Evolutionary conservation across 2,888 invertebrate genomes (phyloP), one percentile per base, ranked within the genome.

Genomic region (Lochmaea crataegi): DNA sequence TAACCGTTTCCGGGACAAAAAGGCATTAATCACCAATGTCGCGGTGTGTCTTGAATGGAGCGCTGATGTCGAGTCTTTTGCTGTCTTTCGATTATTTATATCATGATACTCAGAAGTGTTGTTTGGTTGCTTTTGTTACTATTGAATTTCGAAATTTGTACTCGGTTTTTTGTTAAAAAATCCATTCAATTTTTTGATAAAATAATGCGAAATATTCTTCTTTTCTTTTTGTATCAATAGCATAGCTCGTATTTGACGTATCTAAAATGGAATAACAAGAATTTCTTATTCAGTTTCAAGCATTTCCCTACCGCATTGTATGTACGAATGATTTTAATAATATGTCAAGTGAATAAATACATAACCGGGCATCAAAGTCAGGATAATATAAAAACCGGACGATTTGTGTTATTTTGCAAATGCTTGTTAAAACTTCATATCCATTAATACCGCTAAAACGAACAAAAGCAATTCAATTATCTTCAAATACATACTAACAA

Each of bases 1-100:
- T 86, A 85, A 85, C 85, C 82, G 86, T 86, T 86, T 86, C 85
- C 85, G 84, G 85, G 80, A 83, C 84, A 82, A 83, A 83, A 82
- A 82, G 82, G 83, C 85, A 86, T 86, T 84, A 84, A 86, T 86
- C 86, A 86, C 83, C 81, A 83, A 77, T 80, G 79, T 79, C 79
- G 79, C 79, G 76, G 71, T 72, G 74, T 75, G 74, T 70, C 74
- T 71, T 51, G 58, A 67, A 67, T 67, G 70, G 38, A 61, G 58
- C 70, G 68, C 22, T 38, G 45, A 60, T 45, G 68, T 69, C 69
- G 70, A 70, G 64, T 70, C 70, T 70, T 70, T 56, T 41, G 56
- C 56, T 56, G 53, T 63, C 61, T 60, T 45, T 65, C 56, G 64
- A 64, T 70, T 70, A 70, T 70, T 70, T 69, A 69, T 69, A 63